A percentile compares a stretch with the other conserved stretches of the same genome.
phyloP scores from a whole-genome alignment of 2,888 invertebrate species.

The Campoletis raptor region DNA sequence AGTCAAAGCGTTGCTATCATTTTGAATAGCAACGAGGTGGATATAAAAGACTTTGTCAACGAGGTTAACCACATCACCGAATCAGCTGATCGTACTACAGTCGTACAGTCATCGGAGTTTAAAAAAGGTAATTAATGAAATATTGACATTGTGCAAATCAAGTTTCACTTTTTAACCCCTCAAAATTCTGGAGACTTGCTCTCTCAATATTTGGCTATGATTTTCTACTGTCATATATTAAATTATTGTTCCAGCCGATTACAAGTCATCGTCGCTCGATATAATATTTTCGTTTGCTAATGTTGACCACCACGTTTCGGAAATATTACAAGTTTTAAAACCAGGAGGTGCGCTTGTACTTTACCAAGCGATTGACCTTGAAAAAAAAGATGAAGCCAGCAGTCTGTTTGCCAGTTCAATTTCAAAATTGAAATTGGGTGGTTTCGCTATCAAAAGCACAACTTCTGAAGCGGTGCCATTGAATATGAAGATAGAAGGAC shows the following conservation, averaged over 20 bases:
- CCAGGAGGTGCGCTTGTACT: constrained; percentile 88
- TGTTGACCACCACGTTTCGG: constrained; percentile 85
- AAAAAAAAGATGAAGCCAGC: constrained; percentile 65
- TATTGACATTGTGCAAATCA: background rate
- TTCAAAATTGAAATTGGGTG: constrained; percentile 88
- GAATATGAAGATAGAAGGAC: constrained; percentile 59
- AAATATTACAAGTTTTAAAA: constrained; percentile 88
- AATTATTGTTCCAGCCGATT: constrained; percentile 85
- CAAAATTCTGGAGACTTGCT: background rate
- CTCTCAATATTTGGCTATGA: background rate
- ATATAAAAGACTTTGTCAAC: constrained; percentile 53
- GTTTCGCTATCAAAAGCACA: constrained; percentile 86
- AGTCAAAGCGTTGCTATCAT: constrained; percentile 58
- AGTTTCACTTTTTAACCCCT: background rate
- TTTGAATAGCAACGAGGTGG: constrained; percentile 48
- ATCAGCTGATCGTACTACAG: constrained; percentile 49
- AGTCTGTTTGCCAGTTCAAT: constrained; percentile 79
- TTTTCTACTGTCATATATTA: background rate
- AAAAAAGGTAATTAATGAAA: constrained; percentile 56
- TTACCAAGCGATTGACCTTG: constrained; percentile 84
- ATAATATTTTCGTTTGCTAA: constrained; percentile 86
- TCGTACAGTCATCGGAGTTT: constrained; percentile 60
- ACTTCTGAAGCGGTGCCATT: constrained; percentile 47
- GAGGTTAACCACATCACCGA: constrained; percentile 65
- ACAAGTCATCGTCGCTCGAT: constrained; percentile 88